Evolutionary conservation across 2,888 invertebrate species (phyloP), one percentile per base, ranked within the genome.

Genomic region (Diadromus collaris): DNA sequence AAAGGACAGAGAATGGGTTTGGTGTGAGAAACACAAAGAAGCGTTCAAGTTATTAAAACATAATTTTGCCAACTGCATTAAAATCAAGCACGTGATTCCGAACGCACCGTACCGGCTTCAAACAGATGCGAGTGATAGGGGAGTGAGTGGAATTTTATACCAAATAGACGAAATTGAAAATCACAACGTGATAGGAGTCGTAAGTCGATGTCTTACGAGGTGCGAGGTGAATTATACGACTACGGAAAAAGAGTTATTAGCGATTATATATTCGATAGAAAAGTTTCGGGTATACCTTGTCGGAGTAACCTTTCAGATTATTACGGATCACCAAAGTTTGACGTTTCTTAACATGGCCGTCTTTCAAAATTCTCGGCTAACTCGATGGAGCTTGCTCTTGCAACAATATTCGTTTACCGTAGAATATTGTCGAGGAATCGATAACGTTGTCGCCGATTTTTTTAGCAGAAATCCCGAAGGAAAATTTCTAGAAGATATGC

Each of bases 241-340:
- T n/a, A n/a, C n/a, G n/a, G n/a, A n/a, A 76, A 83, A 84, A 63
- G 85, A 86, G 34, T 70, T 83, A 6, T 79, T 78, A 19, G 84
- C 85, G 0, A 71, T 85, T 5, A 71, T 87, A 0, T 83, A 70
- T 63, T 76, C 81, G 7, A 27, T 87, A 0, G 67, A 63, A 21
- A 85, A 85, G 63, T 86, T 85, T 76, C 83, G 84, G 24, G 80
- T 81, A 10, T 85, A 85, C 64, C 60, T 86, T 2, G 41, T 83
- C 10, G 85, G 84, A 0, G 61, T 51, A 3, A 4, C 54, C 9
- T 68, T 87, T 4, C 73, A 78, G 0, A 78, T 87, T 2, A 51
- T 80, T 38, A 86, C 84, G 0, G 88, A 87, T 68, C 85, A 86
- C 69, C 79, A 83, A 24, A 73, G 83, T 0, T 58, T 87, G 2